A percentile compares a stretch with the other conserved stretches of the same genome.
Conservation (phyloP, 2,113 vertebrate species). For the Bungarus multicinctus region DNA sequence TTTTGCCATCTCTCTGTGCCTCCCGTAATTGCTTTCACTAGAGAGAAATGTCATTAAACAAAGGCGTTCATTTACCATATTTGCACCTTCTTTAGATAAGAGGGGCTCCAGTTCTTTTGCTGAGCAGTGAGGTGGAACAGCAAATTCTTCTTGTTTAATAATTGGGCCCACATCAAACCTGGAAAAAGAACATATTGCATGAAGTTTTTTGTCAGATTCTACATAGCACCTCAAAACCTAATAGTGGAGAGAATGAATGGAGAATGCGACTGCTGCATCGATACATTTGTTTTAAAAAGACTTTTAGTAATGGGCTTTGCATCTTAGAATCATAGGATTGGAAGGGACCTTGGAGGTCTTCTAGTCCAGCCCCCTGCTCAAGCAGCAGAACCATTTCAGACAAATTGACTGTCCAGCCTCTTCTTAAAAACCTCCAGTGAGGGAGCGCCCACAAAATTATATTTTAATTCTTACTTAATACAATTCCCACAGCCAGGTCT, state of each 20-base stretch:
- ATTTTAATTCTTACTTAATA: too few species aligned
- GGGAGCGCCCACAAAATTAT: too few species aligned
- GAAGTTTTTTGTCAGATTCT: neutral
- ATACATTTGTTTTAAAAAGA: neutral
- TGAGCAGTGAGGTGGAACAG: conserved; percentile 77
- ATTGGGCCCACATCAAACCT: conserved; percentile 95
- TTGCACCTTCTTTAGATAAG: conserved; percentile 80
- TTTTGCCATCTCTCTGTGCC: neutral
- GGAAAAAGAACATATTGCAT: neutral
- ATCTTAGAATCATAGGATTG: neutral
- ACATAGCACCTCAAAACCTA: neutral
- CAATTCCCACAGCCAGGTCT: neutral
- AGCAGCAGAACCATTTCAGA: too few species aligned
- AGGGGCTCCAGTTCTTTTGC: conserved; percentile 78
- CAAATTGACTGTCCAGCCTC: too few species aligned
- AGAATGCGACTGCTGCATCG: neutral
- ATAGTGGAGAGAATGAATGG: too few species aligned
- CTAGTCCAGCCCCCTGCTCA: too few species aligned
- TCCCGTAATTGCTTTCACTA: neutral
- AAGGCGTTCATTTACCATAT: conserved; percentile 71
- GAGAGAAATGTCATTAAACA: neutral
- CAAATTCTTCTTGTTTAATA: conserved; percentile 78
- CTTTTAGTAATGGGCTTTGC: neutral
- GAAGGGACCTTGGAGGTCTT: neutral
- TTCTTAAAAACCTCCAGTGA: too few species aligned